Conservation (phyloP, 1,140 invertebrate species). For the Drosophila lini region DNA sequence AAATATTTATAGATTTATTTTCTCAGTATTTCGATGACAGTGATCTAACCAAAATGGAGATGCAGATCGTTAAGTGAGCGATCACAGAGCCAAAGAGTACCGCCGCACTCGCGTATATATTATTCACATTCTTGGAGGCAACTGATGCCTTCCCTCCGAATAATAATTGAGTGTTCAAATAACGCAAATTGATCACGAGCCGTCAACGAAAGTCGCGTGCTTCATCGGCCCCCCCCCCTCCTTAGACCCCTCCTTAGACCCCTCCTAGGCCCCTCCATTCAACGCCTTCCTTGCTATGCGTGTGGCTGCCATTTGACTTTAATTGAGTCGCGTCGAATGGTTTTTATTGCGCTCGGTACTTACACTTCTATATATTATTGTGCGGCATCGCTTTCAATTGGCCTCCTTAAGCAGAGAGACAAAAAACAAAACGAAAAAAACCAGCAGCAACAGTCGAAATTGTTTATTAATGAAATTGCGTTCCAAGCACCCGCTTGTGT, state of each 20-base stretch:
- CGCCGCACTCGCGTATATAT: constrained; percentile 14
- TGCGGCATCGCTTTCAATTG: constrained; percentile 54
- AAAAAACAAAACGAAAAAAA: background rate
- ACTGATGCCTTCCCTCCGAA: background rate
- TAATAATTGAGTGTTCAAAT: constrained; percentile 58
- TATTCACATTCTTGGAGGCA: constrained; percentile 23
- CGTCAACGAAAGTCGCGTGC: constrained; percentile 67
- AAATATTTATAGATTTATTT: background rate
- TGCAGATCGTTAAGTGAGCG: constrained; percentile 34
- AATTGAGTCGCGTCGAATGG: constrained; percentile 71
- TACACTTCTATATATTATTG: constrained; percentile 25
- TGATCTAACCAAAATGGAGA: background rate
- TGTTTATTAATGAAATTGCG: constrained; percentile 73
- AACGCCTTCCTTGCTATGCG: constrained; percentile 45
- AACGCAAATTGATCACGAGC: constrained; percentile 65
- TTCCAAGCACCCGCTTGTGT: constrained; percentile 34
- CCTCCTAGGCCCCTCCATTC: background rate
- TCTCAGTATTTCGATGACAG: background rate
- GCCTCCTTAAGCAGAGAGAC: constrained; percentile 39
- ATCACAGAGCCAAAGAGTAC: constrained; percentile 17
- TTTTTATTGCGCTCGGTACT: constrained; percentile 65
- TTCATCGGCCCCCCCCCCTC: constrained; percentile 1
- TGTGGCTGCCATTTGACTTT: constrained; percentile 72
- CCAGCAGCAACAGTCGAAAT: constrained; percentile 42
- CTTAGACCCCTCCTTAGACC: background rate